Evolutionary conservation across 2,888 invertebrate genomes (phyloP).

Genomic region (Tetragonula carbonaria): DNA sequence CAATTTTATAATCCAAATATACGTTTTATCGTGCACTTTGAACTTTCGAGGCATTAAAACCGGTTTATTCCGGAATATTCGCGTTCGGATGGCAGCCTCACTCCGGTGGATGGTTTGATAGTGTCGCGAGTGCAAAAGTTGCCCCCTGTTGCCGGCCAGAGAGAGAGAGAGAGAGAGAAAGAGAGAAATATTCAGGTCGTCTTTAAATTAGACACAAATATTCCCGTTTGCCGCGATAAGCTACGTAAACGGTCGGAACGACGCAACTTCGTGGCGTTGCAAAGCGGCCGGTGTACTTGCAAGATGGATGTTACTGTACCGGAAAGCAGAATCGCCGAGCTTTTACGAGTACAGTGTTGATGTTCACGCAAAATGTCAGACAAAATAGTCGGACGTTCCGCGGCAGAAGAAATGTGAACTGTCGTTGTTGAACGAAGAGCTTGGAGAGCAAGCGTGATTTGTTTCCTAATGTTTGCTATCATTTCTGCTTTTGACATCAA

Average conservation of each 20-base stretch:
- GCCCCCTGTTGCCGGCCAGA: conserved; percentile 9
- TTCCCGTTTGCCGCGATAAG: conserved; percentile 30
- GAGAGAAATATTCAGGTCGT: conserved; percentile 41
- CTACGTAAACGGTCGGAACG: conserved; percentile 21
- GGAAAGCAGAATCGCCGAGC: neutral
- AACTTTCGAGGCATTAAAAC: neutral
- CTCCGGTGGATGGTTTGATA: conserved; percentile 44
- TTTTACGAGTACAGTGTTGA: no score
- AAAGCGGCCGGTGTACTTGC: neutral
- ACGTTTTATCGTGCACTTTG: neutral
- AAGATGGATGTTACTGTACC: neutral
- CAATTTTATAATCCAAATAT: neutral
- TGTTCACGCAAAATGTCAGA: no score
- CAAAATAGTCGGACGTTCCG: no score
- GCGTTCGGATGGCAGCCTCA: neutral
- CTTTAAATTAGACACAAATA: conserved; percentile 46
- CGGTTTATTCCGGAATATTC: neutral
- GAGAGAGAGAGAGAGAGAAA: neutral
- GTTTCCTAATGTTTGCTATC: no score
- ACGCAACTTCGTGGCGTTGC: conserved; percentile 3
- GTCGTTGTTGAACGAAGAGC: no score
- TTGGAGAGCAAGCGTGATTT: no score
- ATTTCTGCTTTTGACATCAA: no score
- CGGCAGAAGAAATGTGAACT: no score
- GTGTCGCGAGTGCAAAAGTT: conserved; percentile 12